These are phyloP conservation scores for Chamaea fasciata DNA, from an alignment of 2,113 vertebrate genomes.

Conservation along the genomic window DNA sequence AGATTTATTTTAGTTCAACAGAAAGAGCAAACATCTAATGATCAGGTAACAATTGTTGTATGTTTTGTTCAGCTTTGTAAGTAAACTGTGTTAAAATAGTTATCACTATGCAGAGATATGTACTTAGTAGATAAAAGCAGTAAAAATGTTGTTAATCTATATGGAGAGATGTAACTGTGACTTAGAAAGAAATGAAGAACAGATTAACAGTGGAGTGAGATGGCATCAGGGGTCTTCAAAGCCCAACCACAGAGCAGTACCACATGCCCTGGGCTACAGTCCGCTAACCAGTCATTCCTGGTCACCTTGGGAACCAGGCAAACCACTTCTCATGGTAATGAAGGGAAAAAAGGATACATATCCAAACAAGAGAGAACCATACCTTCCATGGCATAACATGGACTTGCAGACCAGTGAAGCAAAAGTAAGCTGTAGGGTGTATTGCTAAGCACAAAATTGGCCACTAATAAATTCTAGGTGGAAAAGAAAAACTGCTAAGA, in stretches of 20 bases:
- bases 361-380: background rate
- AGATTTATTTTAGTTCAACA: background rate
- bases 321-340: background rate
- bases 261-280: background rate
- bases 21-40: background rate
- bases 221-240: background rate
- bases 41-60: background rate
- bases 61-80: background rate
- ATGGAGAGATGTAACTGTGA: background rate
- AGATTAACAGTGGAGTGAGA: background rate
- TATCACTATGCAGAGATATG: accelerated
- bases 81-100: background rate
- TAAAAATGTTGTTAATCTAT: background rate
- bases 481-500: background rate
- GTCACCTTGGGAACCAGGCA: background rate
- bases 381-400: background rate
- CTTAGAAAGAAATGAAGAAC: background rate
- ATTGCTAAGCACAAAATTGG: background rate
- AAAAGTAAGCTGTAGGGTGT: background rate
- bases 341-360: background rate
- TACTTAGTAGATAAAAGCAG: background rate
- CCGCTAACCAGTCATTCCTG: background rate
- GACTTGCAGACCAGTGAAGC: background rate
- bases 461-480: background rate
- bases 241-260: background rate